Evolutionary conservation across 2,888 invertebrate species (phyloP).

Genomic region (Vesta saturnalis): DNA sequence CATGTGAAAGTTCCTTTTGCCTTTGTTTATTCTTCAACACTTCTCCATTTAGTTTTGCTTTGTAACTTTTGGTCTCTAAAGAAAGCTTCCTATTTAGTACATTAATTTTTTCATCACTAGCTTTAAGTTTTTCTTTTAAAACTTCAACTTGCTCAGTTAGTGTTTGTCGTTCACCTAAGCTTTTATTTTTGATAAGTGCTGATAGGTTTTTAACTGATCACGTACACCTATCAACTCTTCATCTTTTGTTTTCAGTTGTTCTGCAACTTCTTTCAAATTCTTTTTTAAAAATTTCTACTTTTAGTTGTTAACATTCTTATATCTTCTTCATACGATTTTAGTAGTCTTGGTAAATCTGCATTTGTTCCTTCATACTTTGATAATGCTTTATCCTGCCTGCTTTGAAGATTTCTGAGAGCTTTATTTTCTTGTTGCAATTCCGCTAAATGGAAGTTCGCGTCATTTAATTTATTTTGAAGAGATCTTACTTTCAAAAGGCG

Average conservation of each 20-base stretch:
- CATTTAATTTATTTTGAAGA: conserved; percentile 81
- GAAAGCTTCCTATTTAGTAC: conserved; percentile 75
- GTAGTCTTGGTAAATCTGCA: conserved; percentile 79
- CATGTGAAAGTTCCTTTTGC: conserved; percentile 72
- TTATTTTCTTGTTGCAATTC: conserved; percentile 79
- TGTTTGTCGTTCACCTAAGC: conserved; percentile 78
- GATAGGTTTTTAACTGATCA: conserved; percentile 76
- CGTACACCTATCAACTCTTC: conserved; percentile 71
- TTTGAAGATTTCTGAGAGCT: conserved; percentile 78
- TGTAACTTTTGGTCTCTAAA: conserved; percentile 78
- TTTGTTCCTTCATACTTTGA: conserved; percentile 82
- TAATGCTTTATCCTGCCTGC: conserved; percentile 81
- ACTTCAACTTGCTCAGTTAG: conserved; percentile 71
- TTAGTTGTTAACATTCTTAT: conserved; percentile 75
- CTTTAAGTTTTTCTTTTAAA: conserved; percentile 65
- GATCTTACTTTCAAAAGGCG: conserved; percentile 79
- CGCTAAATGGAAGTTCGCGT: conserved; percentile 82
- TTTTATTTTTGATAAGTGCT: conserved; percentile 77
- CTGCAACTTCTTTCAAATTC: conserved; percentile 71
- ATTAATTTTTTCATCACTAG: conserved; percentile 72
- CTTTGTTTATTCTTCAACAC: conserved; percentile 76
- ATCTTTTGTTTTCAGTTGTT: conserved; percentile 75
- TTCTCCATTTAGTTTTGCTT: conserved; percentile 75
- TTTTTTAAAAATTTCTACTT: conserved; percentile 73
- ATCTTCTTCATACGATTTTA: conserved; percentile 83